Evolutionary conservation across 1,140 invertebrate genomes (phyloP).

Genomic region (Brachystomella parvula): DNA sequence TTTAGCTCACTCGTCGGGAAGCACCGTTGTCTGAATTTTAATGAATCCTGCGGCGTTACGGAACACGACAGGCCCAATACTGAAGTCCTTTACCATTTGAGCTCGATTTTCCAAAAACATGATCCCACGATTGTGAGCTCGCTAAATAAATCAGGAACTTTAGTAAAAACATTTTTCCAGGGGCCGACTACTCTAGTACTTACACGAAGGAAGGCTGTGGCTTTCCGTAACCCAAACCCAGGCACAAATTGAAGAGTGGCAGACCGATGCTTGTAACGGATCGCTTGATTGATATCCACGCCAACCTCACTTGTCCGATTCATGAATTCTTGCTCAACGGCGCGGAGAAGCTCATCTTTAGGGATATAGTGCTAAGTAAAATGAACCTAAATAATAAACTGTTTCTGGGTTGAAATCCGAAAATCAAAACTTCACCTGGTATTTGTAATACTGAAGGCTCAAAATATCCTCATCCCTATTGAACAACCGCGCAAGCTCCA

Average conservation of each 20-base stretch:
- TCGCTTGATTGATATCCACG: conserved; percentile 89
- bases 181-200: neutral
- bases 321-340: conserved; percentile 83
- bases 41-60: conserved; percentile 99
- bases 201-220: conserved; percentile 73
- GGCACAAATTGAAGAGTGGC: conserved; percentile 94
- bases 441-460: conserved; percentile 51
- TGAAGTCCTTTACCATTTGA: conserved; percentile 85
- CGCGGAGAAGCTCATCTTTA: conserved; percentile 79
- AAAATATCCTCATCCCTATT: conserved; percentile 56
- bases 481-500: conserved; percentile 81
- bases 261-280: conserved; percentile 75
- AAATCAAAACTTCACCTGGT: conserved; percentile 44
- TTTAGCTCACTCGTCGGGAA: neutral
- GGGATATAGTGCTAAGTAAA: conserved; percentile 64
- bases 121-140: conserved; percentile 76
- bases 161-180: neutral
- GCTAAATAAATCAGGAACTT: neutral
- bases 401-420: neutral
- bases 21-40: conserved; percentile 82
- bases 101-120: conserved; percentile 76
- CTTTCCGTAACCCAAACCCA: conserved; percentile 92
- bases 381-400: neutral
- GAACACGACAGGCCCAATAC: conserved; percentile 97
- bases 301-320: conserved; percentile 92